Base-by-base conservation (phyloP, 1,140 invertebrate species). In the Oppia nitens region DNA sequence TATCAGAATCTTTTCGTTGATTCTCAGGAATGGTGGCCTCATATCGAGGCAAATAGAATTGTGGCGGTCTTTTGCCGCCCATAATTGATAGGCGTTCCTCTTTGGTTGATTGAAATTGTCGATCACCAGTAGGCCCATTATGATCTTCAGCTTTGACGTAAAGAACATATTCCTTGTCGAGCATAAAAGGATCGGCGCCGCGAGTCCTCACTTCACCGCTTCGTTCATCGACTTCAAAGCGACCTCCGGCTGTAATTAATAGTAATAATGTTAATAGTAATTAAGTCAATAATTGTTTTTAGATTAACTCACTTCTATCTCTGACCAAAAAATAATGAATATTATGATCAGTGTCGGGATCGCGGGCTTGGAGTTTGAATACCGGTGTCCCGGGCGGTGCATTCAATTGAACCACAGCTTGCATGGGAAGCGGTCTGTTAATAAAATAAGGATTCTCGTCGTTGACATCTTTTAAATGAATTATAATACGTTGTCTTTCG, bases 61-160 rank as follows among this genome's bases (percentile, higher is more conserved):
- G 90, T 0, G 90, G 90, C 0, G 88, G 85, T 20, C 89, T 76
- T 70, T 93, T 92, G 49, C 89, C 90, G 23, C 89, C 90, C 21
- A 93, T 87, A 68, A 93, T 93, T 21, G 87, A 91, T 6, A 94
- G 72, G 1, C 88, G 76, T 68, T 92, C 87, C 70, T 94, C 90
- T 3, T 83, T 82, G 23, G 90, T 93, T 1, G 86, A 87, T 71
- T 92, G 89, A 72, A 83, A 93, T 51, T 83, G 76, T 57, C 84
- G 78, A 65, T 92, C 87, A 67, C 89, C 87, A 12, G 89, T 81
- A 54, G 87, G 79, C 23, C 89, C 89, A 69, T 89, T 92, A 72
- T 88, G 88, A 76, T 94, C 90, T 75, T 94, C 89, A 0, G 90
- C 89, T 74, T 92, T 92, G 14, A 94, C 89, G 69, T 94, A 94